These are phyloP conservation scores for Sorex fumeus DNA, from an alignment of 2,113 vertebrate species.

Conservation along the genomic window DNA sequence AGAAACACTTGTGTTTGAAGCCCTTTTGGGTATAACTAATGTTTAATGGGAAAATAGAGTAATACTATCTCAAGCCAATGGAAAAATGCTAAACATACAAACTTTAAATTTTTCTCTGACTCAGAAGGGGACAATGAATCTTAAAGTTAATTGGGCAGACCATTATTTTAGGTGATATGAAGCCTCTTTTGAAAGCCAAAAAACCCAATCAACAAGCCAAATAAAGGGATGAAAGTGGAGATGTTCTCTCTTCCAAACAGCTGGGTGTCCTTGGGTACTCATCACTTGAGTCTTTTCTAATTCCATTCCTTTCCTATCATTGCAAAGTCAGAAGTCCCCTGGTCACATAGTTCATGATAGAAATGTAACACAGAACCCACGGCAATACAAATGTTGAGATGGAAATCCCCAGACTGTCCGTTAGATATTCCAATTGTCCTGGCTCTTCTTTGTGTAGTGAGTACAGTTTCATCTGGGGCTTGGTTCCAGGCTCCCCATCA, in stretches of 20 bases:
- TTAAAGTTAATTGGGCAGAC: slow-evolving; percentile 12
- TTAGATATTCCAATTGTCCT: slow-evolving; percentile 60
- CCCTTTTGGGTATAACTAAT: slow-evolving; percentile 28
- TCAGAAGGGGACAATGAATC: slow-evolving; percentile 5
- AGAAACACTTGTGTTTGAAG: slow-evolving; percentile 21
- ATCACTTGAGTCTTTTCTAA: slow-evolving; percentile 50
- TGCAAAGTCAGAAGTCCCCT: slow-evolving; percentile 70
- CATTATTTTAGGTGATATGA: slow-evolving; percentile 37
- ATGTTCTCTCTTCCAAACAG: slow-evolving; percentile 12
- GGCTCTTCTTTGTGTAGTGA: neutral
- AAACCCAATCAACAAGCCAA: neutral
- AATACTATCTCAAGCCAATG: slow-evolving; percentile 35
- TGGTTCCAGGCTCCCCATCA: neutral
- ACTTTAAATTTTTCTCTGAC: slow-evolving; percentile 63
- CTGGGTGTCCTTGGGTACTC: neutral
- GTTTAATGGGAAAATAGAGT: slow-evolving; percentile 25
- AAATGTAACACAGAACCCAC: slow-evolving; percentile 41
- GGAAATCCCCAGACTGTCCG: slow-evolving; percentile 75
- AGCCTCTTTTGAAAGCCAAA: neutral
- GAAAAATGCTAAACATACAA: slow-evolving; percentile 35
- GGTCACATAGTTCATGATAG: slow-evolving; percentile 49
- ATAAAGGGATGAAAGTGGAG: neutral
- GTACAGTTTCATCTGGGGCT: slow-evolving; percentile 3
- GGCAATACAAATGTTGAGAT: slow-evolving; percentile 32
- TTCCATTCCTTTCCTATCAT: slow-evolving; percentile 17